Percentiles rank a stretch among this genome's conserved stretches.
phyloP scores from a whole-genome alignment of 2,888 invertebrate species.

The Limenitis camilla region DNA sequence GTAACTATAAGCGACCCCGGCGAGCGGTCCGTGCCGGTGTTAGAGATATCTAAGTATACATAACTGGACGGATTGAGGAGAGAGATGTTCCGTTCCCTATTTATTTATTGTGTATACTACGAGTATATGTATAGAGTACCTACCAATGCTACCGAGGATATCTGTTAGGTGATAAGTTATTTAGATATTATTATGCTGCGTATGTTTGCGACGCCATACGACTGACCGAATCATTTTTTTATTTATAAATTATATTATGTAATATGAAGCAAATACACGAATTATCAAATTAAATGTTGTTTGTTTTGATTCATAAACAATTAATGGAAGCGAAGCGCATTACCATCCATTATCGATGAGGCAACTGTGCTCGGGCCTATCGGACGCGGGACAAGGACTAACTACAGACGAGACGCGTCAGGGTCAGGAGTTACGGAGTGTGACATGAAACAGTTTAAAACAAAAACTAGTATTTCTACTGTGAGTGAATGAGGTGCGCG shows the following conservation, averaged over 20 bases:
- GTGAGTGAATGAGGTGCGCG: too few relatives aligned
- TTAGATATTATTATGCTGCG: constrained; percentile 21
- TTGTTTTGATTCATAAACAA: background rate
- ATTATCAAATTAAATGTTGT: constrained; percentile 10
- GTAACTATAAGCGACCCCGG: background rate
- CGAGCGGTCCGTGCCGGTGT: constrained; percentile 24
- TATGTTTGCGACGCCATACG: constrained; percentile 15
- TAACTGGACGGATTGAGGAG: constrained; percentile 8
- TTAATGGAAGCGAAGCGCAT: too few relatives aligned
- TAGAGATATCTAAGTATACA: constrained; percentile 30
- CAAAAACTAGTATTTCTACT: too few relatives aligned
- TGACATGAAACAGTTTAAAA: too few relatives aligned
- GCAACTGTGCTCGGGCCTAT: too few relatives aligned
- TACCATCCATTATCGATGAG: too few relatives aligned
- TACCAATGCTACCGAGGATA: too few relatives aligned
- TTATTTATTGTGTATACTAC: constrained; percentile 29
- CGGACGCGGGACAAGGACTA: too few relatives aligned
- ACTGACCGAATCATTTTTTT: constrained; percentile 20
- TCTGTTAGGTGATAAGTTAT: constrained; percentile 20
- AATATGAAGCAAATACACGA: constrained; percentile 22
- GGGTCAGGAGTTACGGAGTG: too few relatives aligned
- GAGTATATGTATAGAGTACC: background rate
- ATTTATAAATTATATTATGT: constrained; percentile 25
- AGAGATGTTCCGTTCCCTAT: constrained; percentile 29
- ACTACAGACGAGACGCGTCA: too few relatives aligned